Conservation (phyloP, 2,113 vertebrate genomes). For the Lepus americanus region DNA sequence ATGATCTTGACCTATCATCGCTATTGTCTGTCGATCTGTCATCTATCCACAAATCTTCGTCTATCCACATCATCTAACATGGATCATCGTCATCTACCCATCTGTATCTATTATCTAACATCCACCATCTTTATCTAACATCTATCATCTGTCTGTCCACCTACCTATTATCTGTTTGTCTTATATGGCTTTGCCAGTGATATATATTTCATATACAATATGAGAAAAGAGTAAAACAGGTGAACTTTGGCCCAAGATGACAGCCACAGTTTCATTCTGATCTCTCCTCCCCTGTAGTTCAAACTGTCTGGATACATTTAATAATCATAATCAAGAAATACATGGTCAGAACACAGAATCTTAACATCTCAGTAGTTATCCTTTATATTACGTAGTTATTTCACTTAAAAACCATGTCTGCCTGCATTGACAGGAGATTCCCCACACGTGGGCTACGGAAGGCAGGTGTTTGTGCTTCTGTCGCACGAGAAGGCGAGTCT, state of each 20-base stretch:
- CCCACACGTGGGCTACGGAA: neutral
- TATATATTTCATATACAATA: neutral
- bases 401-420: neutral
- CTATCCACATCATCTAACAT: neutral
- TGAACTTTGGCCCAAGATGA: neutral
- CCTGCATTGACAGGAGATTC: neutral
- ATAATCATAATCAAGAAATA: neutral
- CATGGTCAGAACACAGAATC: neutral
- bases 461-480: neutral
- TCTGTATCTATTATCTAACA: neutral
- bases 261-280: neutral
- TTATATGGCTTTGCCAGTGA: neutral
- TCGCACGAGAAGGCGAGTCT: neutral
- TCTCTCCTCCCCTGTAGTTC: neutral
- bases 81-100: neutral
- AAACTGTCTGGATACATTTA: neutral
- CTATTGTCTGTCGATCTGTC: neutral
- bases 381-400: neutral
- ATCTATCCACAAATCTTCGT: neutral
- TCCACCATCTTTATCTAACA: neutral
- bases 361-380: neutral
- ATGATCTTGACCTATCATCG: neutral
- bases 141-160: neutral
- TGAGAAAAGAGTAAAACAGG: neutral
- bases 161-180: neutral